phyloP scores from a whole-genome alignment of 2,888 invertebrate species.

The Tricholauxania praeusta region DNA sequence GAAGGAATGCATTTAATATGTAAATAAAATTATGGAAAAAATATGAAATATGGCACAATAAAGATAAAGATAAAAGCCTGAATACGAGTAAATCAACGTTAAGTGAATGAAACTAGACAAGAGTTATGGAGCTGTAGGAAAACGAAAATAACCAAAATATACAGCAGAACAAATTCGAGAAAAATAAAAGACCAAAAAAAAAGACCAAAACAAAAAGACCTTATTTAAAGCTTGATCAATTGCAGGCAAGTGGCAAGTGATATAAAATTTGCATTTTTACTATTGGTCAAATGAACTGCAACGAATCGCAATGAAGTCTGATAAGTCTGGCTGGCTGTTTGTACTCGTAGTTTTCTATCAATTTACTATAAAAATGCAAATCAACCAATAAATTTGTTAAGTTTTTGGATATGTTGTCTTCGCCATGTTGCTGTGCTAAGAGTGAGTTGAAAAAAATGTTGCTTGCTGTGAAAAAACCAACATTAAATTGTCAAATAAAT shows the following conservation, averaged over 20 bases:
- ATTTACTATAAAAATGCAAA: constrained; percentile 33
- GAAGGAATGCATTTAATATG: neutral
- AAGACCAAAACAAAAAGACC: too few relatives aligned
- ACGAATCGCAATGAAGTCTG: neutral
- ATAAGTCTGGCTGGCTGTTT: neutral
- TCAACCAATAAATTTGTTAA: constrained; percentile 27
- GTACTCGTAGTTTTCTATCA: constrained; percentile 3
- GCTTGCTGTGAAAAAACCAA: neutral
- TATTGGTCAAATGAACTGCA: constrained; percentile 21
- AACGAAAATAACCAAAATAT: neutral
- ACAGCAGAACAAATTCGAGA: neutral
- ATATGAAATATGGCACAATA: constrained; percentile 13
- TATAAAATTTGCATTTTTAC: constrained; percentile 21
- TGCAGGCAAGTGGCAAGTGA: neutral
- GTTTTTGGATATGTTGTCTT: neutral
- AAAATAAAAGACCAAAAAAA: neutral
- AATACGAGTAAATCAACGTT: neutral
- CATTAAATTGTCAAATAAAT: constrained; percentile 33
- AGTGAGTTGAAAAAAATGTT: neutral
- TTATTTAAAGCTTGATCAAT: too few relatives aligned
- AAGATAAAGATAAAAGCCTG: constrained; percentile 8
- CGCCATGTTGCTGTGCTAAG: too few relatives aligned
- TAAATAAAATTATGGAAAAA: constrained; percentile 2
- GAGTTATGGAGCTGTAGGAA: neutral
- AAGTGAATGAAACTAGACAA: constrained; percentile 3